A percentile compares a stretch with the other conserved stretches of the same genome.
These are phyloP conservation scores for Trachemys scripta DNA, from an alignment of 2,113 vertebrate genomes.

Conservation along the genomic window DNA sequence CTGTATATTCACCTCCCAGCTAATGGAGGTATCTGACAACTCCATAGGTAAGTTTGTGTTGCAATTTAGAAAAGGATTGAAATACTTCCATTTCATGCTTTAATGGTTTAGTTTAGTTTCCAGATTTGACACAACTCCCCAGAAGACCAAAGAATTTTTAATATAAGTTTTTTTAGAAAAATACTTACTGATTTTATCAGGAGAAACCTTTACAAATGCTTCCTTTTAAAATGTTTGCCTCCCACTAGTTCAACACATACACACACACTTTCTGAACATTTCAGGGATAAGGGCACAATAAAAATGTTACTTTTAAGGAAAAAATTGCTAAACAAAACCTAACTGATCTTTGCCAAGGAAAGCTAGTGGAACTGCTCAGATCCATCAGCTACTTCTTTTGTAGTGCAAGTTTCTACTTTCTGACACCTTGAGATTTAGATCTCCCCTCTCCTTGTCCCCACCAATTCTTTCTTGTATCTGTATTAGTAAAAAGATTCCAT, in stretches of 20 bases:
- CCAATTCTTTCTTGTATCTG: neutral
- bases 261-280: neutral
- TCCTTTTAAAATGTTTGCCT: neutral
- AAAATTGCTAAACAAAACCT: neutral
- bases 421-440: neutral
- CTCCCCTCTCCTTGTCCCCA: neutral
- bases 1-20: neutral
- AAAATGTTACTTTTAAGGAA: neutral
- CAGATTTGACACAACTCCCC: neutral
- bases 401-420: accelerated
- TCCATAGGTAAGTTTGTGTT: neutral
- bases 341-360: neutral
- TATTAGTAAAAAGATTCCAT: neutral
- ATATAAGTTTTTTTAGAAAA: neutral
- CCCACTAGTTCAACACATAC: neutral
- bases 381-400: neutral
- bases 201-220: neutral
- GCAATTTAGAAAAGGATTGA: neutral
- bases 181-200: neutral
- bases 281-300: neutral
- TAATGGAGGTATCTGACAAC: neutral
- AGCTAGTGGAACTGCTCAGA: neutral
- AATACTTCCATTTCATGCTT: neutral
- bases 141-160: neutral
- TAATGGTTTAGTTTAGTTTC: neutral